Evolutionary conservation across 2,888 invertebrate genomes (phyloP).

Genomic region (Boloria euphrosyne): DNA sequence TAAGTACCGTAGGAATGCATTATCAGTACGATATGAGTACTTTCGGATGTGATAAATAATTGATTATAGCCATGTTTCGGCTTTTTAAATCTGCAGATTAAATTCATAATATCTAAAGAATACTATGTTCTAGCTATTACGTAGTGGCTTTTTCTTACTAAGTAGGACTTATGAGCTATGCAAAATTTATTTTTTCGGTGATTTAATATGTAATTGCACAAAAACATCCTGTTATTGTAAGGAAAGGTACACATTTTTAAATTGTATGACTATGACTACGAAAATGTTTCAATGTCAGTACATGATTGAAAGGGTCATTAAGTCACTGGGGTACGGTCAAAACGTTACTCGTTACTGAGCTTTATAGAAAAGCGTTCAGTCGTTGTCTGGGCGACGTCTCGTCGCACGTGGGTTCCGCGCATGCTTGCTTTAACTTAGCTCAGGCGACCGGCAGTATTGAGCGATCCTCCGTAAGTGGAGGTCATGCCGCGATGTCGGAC

Average conservation of each 20-base stretch:
- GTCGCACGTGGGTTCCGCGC: slow-evolving; percentile 59
- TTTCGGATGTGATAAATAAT: no score
- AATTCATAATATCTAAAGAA: not conserved
- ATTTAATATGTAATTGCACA: not conserved
- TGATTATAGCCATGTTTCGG: not conserved
- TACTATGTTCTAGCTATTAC: no score
- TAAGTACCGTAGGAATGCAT: not conserved
- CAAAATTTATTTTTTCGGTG: no score
- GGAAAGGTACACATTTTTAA: not conserved
- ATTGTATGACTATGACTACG: not conserved
- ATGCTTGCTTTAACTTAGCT: slow-evolving; percentile 46
- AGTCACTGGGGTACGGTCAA: slow-evolving; percentile 37
- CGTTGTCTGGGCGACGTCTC: slow-evolving; percentile 64
- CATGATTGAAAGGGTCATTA: slow-evolving; percentile 31
- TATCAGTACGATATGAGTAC: not conserved
- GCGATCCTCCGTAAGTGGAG: slow-evolving; percentile 73
- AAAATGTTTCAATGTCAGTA: slow-evolving; percentile 7
- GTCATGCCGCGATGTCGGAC: slow-evolving; percentile 80
- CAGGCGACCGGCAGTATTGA: slow-evolving; percentile 73
- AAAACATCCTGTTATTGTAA: not conserved
- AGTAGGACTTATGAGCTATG: no score
- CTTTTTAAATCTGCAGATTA: slow-evolving; percentile 1
- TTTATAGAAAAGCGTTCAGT: slow-evolving; percentile 24
- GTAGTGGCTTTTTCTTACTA: no score
- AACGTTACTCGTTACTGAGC: slow-evolving; percentile 25